A percentile compares a stretch with the other conserved stretches of the same genome.
phyloP scores from a whole-genome alignment of 2,113 vertebrate genomes.

The Cyprinodon tularosa region DNA sequence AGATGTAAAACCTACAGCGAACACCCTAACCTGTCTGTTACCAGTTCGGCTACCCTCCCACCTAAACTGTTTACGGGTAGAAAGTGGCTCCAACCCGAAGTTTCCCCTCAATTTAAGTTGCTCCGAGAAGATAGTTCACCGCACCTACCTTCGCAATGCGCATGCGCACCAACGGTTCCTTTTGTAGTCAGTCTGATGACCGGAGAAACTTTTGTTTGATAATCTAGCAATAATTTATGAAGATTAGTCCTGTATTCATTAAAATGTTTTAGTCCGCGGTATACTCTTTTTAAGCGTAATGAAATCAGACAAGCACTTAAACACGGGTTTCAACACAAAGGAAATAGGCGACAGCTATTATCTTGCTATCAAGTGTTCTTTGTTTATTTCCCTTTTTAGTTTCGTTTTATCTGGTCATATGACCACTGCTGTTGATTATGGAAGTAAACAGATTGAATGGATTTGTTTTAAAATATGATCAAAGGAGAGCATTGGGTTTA shows the following conservation, averaged over 20 bases:
- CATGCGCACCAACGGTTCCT: slow-evolving; percentile 8
- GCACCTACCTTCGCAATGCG: not conserved
- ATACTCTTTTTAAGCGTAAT: not conserved
- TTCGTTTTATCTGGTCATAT: slow-evolving; percentile 51
- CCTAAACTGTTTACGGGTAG: not conserved
- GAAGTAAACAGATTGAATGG: not conserved
- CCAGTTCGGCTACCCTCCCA: not conserved
- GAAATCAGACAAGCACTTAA: not conserved
- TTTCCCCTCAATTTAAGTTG: slow-evolving; percentile 24
- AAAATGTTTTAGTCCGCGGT: not conserved
- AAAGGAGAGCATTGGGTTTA: not conserved
- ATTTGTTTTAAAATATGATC: not conserved
- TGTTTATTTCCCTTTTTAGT: slow-evolving; percentile 21
- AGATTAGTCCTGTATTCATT: not conserved
- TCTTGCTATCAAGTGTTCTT: slow-evolving; percentile 3
- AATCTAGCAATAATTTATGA: not conserved
- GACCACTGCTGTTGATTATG: slow-evolving; percentile 16
- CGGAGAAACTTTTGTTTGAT: not conserved
- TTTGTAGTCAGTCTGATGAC: not conserved
- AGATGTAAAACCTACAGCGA: not conserved
- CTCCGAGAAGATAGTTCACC: not conserved
- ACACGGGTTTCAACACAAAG: not conserved
- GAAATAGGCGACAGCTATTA: not conserved
- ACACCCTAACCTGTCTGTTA: not conserved
- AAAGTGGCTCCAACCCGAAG: slow-evolving; percentile 21